Base-by-base conservation (phyloP, 2,113 vertebrate species). In the Aphyosemion australe region DNA sequence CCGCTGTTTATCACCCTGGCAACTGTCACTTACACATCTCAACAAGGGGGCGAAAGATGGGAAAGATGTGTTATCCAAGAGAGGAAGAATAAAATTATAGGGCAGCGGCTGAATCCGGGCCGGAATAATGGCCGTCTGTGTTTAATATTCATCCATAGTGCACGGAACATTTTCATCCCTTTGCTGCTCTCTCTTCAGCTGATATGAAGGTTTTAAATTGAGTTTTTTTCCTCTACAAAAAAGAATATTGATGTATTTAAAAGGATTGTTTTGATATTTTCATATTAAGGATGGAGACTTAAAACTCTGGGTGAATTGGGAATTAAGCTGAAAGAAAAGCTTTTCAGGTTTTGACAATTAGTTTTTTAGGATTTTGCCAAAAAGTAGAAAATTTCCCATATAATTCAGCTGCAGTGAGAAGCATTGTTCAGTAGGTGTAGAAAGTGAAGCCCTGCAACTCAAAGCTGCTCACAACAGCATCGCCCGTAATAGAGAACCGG, bases 1-100 rank as follows among this genome's bases (percentile, higher is more conserved):
- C 6, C 77, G 65, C 73, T 51, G 72, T 84, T 79, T 78, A 84
- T 86, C 82, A 75, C 85, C 69, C 71, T 83, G 81, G 86, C 81
- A 88, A 87, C 88, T 82, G 76, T 83, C 85, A 84, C 67, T 77
- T 69, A 74, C 69, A 76, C 15, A 14, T 78, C 83, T 73, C 12
- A 32, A 54, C 82, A 80, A 83, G 83, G 76, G 76, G 88, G 80
- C 59, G 78, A 26, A 26, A 26, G 21, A 80, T 69, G 60, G 71
- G 76, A 85, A 79, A 78, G 63, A 84, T 63, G 72, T 86, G 77
- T 76, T 80, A 78, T 84, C 84, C 71, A 65, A 73, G 50, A 62
- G 60, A 52, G 75, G 65, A 76, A 71, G 69, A 62, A 75, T 37
- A 53, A 79, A 79, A 79, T 80, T 77, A 63, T 64, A 56, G 65